phyloP scores from a whole-genome alignment of 2,797 vertebrate species.

The Anabas testudineus region DNA sequence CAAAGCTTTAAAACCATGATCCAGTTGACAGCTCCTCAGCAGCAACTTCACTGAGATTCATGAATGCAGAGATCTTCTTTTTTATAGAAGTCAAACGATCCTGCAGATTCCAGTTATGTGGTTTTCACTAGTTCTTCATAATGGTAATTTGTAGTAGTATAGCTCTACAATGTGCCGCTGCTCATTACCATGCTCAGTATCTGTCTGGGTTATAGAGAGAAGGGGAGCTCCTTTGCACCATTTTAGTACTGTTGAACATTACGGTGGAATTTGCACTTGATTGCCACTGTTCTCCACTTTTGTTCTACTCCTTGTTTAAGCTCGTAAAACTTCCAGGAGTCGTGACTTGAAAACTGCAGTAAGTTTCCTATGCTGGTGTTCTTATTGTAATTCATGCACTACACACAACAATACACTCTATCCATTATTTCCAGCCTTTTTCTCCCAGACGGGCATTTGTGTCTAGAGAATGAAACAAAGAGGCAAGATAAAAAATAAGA shows the following conservation, averaged over 20 bases:
- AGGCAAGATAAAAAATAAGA: background rate
- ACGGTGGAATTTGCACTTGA: background rate
- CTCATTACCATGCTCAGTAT: background rate
- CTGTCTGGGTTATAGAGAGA: slow-evolving; percentile 10
- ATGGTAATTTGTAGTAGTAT: background rate
- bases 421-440: slow-evolving; percentile 27
- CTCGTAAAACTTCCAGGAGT: background rate
- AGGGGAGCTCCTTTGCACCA: background rate
- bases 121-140: background rate
- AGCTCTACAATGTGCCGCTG: background rate
- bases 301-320: background rate
- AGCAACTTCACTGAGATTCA: background rate
- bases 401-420: background rate
- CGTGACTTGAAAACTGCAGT: background rate
- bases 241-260: background rate
- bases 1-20: background rate
- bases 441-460: slow-evolving; percentile 15
- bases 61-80: background rate
- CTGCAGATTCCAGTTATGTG: background rate
- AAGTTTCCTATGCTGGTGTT: background rate
- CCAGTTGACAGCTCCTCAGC: background rate
- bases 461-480: slow-evolving; percentile 22
- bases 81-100: slow-evolving; percentile 11
- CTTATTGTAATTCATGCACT: slow-evolving; percentile 10
- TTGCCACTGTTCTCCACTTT: background rate